Base-by-base conservation (phyloP, 1,140 invertebrate genomes). In the Penaeus japonicus region DNA sequence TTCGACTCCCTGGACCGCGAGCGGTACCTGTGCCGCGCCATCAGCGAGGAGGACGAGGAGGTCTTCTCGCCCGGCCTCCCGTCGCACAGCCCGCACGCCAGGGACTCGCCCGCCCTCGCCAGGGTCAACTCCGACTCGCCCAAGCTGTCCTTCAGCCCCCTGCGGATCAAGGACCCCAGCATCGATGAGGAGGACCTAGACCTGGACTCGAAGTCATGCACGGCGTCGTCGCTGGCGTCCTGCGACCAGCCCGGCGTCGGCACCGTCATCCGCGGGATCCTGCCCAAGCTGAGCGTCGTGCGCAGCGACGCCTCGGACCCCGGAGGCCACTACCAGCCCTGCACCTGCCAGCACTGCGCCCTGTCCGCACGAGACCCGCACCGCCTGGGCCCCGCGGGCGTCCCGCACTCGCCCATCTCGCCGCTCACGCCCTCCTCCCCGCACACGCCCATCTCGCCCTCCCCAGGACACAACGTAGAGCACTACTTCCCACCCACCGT, bases 121-220 rank as follows among this genome's bases (percentile, higher is more conserved):
- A 94, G 87, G 94, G 94, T 90, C 93, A 94, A 27, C 94, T 94
- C 91, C 93, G 94, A 92, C 94, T 94, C 15, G 92, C 93, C 75
- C 47, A 90, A 57, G 93, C 93, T 89, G 93, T 93, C 47, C 93
- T 94, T 95, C 90, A 94, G 94, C 89, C 94, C 94, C 7, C 91
- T 95, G 47, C 92, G 94, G 55, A 92, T 95, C 30, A 94, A 94
- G 84, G 93, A 93, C 86, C 92, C 92, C 89, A 91, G 91, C 90
- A 85, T 92, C 32, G 92, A 94, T 65, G 94, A 94, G 54, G 93
- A 59, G 92, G 90, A 90, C 73, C 73, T 93, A 55, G 92, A 93
- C 32, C 92, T 93, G 39, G 92, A 93, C 79, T 85, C 77, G n/a
- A 91, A 92, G 65, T 79, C 89, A 22, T 90, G 82, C 17, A 57